phyloP scores from a whole-genome alignment of 1,140 invertebrate species.

The Phenacoccus solenopsis region DNA sequence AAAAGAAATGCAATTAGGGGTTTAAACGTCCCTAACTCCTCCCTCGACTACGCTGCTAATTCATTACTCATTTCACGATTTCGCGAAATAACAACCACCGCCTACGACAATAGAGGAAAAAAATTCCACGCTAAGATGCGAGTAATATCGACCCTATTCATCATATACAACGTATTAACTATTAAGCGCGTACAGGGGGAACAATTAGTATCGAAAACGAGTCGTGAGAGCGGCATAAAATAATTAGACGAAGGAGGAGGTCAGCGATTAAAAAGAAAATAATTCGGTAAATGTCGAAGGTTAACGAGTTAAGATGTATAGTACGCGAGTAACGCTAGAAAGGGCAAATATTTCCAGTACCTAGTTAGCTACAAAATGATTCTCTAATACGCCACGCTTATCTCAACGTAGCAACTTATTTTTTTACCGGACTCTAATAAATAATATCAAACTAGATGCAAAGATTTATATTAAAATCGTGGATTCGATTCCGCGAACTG shows the following conservation, averaged over 20 bases:
- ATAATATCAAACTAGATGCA: neutral
- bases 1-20: too few species aligned
- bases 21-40: too few species aligned
- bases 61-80: too few species aligned
- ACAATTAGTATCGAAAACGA: conserved; percentile 2
- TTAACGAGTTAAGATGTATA: conserved; percentile 2
- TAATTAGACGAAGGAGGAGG: neutral
- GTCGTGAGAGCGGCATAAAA: neutral
- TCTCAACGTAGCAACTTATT: too few species aligned
- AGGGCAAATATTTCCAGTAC: neutral
- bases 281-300: conserved; percentile 1
- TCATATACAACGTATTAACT: neutral
- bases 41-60: too few species aligned
- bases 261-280: neutral
- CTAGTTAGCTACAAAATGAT: too few species aligned
- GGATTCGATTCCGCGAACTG: neutral
- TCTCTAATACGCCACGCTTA: neutral
- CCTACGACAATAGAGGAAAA: neutral
- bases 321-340: neutral
- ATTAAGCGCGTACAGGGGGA: neutral
- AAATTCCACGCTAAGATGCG: neutral
- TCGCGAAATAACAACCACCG: neutral
- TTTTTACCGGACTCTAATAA: neutral
- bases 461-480: conserved; percentile 3
- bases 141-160: neutral